These are phyloP conservation scores for Thalpophila matura DNA, from an alignment of 2,888 invertebrate genomes.

Conservation along the genomic window DNA sequence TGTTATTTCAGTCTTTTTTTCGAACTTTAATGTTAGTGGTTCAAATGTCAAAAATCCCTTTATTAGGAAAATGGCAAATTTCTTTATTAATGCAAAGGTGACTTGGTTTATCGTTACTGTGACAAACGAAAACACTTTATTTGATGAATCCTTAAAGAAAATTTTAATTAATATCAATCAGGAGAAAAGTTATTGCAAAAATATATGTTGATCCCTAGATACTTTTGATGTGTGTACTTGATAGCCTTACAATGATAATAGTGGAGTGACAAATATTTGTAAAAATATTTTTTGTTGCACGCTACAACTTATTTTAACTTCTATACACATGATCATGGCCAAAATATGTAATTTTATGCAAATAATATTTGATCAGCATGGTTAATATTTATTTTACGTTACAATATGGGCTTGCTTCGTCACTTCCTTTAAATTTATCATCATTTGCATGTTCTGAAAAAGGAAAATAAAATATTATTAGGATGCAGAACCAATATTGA, in stretches of 20 bases:
- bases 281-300: constrained; percentile 38
- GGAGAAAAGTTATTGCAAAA: no score
- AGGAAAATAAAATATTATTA: constrained; percentile 3
- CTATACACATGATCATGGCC: constrained; percentile 10
- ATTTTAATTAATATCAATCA: no score
- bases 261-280: constrained; percentile 21
- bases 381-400: constrained; percentile 26
- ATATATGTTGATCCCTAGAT: no score
- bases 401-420: constrained; percentile 4
- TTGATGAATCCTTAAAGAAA: no score
- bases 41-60: no score
- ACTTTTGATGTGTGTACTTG: no score
- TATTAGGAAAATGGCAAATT: no score
- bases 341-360: constrained; percentile 28
- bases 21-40: no score
- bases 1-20: no score
- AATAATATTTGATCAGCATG: constrained; percentile 48
- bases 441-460: constrained; percentile 41
- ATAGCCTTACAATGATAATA: constrained; percentile 27
- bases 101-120: no score
- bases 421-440: constrained; percentile 16
- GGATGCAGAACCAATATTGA: neutral
- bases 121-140: no score
- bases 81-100: no score
- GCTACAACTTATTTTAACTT: constrained; percentile 8